Evolutionary conservation across 2,797 vertebrate genomes (phyloP).

Genomic region (Sebastes aleutianus): DNA sequence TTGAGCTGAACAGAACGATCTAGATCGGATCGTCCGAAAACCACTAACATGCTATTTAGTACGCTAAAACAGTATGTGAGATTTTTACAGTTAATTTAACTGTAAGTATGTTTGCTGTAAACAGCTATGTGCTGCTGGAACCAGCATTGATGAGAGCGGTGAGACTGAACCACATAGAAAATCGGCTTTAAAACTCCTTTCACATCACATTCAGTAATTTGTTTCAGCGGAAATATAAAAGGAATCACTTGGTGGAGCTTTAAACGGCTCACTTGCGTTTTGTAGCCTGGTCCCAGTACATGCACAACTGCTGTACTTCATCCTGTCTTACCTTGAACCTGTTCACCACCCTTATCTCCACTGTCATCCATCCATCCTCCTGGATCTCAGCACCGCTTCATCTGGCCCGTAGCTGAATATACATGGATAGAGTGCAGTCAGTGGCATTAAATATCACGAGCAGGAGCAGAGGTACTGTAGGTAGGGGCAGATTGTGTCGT

Average conservation of each 20-base stretch:
- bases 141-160: no score
- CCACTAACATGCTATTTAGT: no score
- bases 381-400: neutral
- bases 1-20: no score
- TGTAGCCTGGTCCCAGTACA: neutral
- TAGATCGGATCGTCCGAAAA: no score
- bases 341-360: neutral
- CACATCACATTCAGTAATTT: neutral
- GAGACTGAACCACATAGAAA: neutral
- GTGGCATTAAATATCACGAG: conserved; percentile 4
- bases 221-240: neutral
- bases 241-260: neutral
- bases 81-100: no score
- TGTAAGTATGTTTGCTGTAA: neutral
- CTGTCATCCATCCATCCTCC: conserved; percentile 14
- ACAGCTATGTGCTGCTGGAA: neutral
- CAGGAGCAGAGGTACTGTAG: neutral
- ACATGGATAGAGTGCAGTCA: conserved; percentile 15
- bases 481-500: conserved; percentile 14
- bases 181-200: neutral
- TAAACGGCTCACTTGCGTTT: neutral
- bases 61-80: no score
- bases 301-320: neutral
- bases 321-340: conserved; percentile 10
- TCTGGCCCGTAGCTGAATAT: conserved; percentile 34